phyloP scores from a whole-genome alignment of 1,140 invertebrate genomes.

The Phocides pigmalion region DNA sequence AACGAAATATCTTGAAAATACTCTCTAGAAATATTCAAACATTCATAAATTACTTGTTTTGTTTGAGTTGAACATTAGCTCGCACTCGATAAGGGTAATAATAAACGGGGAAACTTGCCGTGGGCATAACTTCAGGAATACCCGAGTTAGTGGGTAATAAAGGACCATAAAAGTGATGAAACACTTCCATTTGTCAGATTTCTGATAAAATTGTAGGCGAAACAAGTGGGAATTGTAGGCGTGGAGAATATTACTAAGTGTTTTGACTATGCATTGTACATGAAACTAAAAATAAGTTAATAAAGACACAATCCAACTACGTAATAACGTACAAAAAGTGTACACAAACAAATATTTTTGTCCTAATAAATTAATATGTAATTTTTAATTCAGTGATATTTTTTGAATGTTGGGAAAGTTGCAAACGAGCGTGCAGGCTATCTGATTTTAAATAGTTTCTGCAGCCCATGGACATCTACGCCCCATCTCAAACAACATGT shows the following conservation, averaged over 20 bases:
- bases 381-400: no score
- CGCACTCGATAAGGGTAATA: conserved; percentile 27
- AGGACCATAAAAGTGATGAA: conserved; percentile 34
- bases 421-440: no score
- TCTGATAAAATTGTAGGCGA: conserved; percentile 27
- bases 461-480: no score
- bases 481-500: no score
- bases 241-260: conserved; percentile 12
- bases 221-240: conserved; percentile 1
- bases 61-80: conserved; percentile 32
- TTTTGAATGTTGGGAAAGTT: no score
- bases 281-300: no score
- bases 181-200: conserved; percentile 31
- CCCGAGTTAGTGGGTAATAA: conserved; percentile 33
- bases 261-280: not conserved
- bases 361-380: no score
- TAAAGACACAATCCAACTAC: no score
- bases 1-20: conserved; percentile 27
- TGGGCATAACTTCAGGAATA: conserved; percentile 24
- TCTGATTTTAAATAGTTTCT: no score
- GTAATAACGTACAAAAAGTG: no score
- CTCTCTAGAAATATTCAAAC: conserved; percentile 22
- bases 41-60: conserved; percentile 32
- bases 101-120: conserved; percentile 31
- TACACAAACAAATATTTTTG: no score